Conservation (phyloP, 2,888 invertebrate species). For the Archaeoteleia sp. region DNA sequence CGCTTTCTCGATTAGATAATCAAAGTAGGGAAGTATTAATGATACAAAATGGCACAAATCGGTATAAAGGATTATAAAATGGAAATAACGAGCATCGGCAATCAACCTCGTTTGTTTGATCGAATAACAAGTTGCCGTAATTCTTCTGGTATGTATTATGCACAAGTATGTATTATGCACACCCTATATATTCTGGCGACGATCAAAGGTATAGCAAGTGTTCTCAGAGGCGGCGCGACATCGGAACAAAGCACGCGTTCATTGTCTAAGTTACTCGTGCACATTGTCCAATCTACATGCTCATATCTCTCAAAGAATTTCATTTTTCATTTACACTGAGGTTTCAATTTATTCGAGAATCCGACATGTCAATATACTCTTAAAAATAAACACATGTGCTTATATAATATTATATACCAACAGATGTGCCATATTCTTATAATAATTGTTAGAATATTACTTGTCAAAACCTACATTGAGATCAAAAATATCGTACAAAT, state of each 20-base stretch:
- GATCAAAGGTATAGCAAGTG: conserved; percentile 37
- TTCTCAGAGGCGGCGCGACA: conserved; percentile 34
- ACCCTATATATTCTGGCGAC: conserved; percentile 28
- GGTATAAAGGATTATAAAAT: no score
- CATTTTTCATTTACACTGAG: conserved; percentile 27
- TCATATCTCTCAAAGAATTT: conserved; percentile 22
- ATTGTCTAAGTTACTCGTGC: conserved; percentile 34
- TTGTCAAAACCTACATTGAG: no score
- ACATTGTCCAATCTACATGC: conserved; percentile 9
- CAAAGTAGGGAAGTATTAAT: no score
- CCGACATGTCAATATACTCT: no score
- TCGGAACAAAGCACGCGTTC: conserved; percentile 30
- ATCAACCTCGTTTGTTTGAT: conserved; percentile 23
- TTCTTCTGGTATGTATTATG: conserved; percentile 14
- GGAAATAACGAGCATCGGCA: no score
- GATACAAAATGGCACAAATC: no score
- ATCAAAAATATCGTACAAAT: no score
- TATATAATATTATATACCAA: no score
- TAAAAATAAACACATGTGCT: no score
- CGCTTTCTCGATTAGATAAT: no score
- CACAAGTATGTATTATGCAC: conserved; percentile 25
- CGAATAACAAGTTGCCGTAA: conserved; percentile 34
- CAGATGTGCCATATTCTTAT: no score
- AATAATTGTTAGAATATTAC: no score
- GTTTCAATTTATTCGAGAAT: neutral